Percentiles rank a stretch among this genome's conserved stretches.
These are phyloP conservation scores for Lordiphosa mommai DNA, from an alignment of 1,140 invertebrate species.

Conservation along the genomic window DNA sequence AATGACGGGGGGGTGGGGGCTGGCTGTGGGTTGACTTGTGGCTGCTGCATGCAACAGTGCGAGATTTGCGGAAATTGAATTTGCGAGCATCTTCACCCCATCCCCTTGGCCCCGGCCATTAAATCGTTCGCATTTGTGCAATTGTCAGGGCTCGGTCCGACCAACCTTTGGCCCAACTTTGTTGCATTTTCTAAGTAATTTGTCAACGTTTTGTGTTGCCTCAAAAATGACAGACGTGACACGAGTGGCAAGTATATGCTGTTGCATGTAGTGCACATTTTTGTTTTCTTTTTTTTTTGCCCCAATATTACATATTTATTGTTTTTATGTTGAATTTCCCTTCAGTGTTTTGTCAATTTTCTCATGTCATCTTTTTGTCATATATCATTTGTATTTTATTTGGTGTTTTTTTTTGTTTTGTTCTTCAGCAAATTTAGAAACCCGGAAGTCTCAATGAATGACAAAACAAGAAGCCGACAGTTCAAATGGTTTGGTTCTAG, in stretches of 20 bases:
- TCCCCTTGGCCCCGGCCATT: constrained; percentile 11
- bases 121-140: constrained; percentile 30
- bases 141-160: constrained; percentile 1
- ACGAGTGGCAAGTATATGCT: constrained; percentile 12
- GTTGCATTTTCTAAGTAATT: constrained; percentile 74
- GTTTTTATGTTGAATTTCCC: constrained; percentile 34
- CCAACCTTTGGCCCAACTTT: constrained; percentile 48
- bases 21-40: constrained; percentile 24
- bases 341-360: constrained; percentile 2
- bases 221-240: constrained; percentile 42
- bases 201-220: constrained; percentile 56
- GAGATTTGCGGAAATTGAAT: constrained; percentile 67
- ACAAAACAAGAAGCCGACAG: constrained; percentile 9
- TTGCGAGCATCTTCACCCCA: constrained; percentile 38
- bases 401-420: constrained; percentile 1
- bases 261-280: constrained; percentile 10
- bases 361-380: constrained; percentile 10
- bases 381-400: constrained; percentile 7
- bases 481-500: neutral
- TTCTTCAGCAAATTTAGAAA: constrained; percentile 12
- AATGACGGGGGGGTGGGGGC: neutral
- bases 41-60: constrained; percentile 13
- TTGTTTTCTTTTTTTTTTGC: constrained; percentile 15
- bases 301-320: constrained; percentile 23
- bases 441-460: constrained; percentile 48